Evolutionary conservation across 1,140 invertebrate species (phyloP), one percentile per base, ranked within the genome.

Genomic region (Ruditapes philippinarum): DNA sequence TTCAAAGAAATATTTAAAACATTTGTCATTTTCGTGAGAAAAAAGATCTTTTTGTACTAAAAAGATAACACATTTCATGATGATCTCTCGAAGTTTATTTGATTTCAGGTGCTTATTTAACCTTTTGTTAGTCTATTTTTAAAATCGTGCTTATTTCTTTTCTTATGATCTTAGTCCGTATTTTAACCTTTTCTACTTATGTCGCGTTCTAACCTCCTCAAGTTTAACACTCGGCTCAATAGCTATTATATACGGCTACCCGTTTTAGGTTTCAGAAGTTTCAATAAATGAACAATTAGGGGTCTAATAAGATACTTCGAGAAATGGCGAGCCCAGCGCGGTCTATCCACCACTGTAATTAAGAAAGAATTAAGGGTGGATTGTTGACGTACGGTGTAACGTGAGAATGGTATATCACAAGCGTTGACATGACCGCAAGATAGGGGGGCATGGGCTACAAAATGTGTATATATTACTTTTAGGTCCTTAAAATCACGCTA

Each of bases 41-140:
- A 36, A 62, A 70, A 70, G 65, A 70, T 70, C 65, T 36, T 70
- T 70, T 70, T 70, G 65, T 70, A 70, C 65, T 70, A 22, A 5
- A 70, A 38, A 70, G 65, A 70, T 70, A 70, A 70, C 65, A 70
- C 65, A 70, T 70, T 70, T 70, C 65, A 70, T 40, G 65, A 70
- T 38, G 65, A 70, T 38, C 65, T 38, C 65, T 70, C 33, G 22
- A 40, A 7, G 65, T 40, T 38, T 70, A 38, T 70, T 70, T 70
- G 65, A 38, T 70, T 70, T 70, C 28, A 5, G 65, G 36, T 70
- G 65, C 65, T 70, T 70, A 70, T 70, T 70, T 70, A 70, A 70
- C 65, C 65, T 70, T 70, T 40, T 40, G 65, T 70, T 17, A 70
- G 31, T 70, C 65, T 36, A 38, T 70, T 62, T n/a, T 38, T 31